Base-by-base conservation (phyloP, 2,113 vertebrate species). In the Hypocryptadius cinnamomeus region DNA sequence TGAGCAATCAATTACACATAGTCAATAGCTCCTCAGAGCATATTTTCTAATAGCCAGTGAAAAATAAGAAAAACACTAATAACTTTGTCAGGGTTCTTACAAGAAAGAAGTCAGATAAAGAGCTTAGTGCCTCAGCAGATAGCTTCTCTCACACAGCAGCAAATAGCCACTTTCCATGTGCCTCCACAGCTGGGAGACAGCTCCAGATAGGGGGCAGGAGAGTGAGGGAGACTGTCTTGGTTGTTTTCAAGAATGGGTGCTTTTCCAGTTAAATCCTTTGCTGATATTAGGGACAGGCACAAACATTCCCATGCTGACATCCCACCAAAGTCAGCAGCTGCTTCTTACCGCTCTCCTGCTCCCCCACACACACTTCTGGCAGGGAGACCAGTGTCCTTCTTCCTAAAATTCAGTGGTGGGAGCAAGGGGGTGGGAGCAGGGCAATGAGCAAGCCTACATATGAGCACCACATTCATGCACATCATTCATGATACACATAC, bases 1-100 rank as follows among this genome's bases (percentile, higher is more conserved):
- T 91, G 53, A 92, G 73, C 54, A 85, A 91, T 85, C 79, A 82
- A 65, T 89, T 91, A 60, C 23, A 92, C 50, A 76, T 40, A 84
- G 70, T 82, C 87, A 95, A 47, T 63, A 89, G 81, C 61, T 87
- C 53, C 54, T 94, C 63, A 70, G 27, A 83, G 48, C 50, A 82
- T 35, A 84, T 76, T 83, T 81, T 92, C 63, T 82, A 80, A 95
- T 42, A 89, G 45, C 2, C 18, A 79, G 51, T 51, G 73, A 89
- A 87, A 78, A 94, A 86, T 68, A 91, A 81, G 31, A 77, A 87
- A 86, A 86, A 45, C 59, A 18, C 35, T 83, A 72, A 70, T 48
- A 89, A 69, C 53, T 70, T 24, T 80, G 60, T 79, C 60, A 83
- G 60, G 54, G 54, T 86, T 73, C 45, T 83, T 73, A 71, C 2